Conservation (phyloP, 2,888 invertebrate species). For the Cataglyphis rosenhaueri region DNA sequence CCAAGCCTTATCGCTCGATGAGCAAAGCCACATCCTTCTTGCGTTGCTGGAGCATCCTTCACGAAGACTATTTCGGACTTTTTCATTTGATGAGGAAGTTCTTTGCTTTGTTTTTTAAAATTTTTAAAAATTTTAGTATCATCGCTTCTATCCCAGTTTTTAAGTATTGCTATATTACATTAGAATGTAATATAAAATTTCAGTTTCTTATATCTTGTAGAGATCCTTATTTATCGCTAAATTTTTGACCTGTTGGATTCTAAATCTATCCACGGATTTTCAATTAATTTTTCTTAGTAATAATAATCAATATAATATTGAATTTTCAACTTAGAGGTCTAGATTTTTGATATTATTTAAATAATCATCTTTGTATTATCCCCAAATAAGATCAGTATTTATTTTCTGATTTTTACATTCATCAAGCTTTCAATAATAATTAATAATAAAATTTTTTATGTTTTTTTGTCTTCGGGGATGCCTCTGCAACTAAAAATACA, state of each 20-base stretch:
- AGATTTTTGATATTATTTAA: background rate
- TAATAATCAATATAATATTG: background rate
- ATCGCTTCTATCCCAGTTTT: background rate
- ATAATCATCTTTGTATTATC: background rate
- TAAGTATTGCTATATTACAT: background rate
- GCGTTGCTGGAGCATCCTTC: constrained; percentile 22
- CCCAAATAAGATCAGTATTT: background rate
- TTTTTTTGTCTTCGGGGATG: constrained; percentile 48
- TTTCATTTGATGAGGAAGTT: background rate
- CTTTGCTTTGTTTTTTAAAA: background rate
- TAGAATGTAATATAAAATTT: background rate
- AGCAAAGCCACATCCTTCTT: constrained; percentile 35
- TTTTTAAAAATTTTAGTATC: background rate
- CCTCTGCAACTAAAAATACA: constrained; percentile 70
- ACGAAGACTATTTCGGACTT: background rate
- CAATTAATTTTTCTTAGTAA: background rate
- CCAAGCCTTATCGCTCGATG: constrained; percentile 60
- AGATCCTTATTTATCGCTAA: background rate
- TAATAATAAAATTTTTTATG: background rate
- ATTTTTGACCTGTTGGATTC: background rate
- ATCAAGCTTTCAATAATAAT: background rate
- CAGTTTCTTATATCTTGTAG: background rate
- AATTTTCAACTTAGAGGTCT: background rate
- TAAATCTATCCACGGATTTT: background rate
- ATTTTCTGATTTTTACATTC: background rate